A percentile compares a stretch with the other conserved stretches of the same genome.
Evolutionary conservation across 2,888 invertebrate species (phyloP).

Genomic region (Drosophila cognata): DNA sequence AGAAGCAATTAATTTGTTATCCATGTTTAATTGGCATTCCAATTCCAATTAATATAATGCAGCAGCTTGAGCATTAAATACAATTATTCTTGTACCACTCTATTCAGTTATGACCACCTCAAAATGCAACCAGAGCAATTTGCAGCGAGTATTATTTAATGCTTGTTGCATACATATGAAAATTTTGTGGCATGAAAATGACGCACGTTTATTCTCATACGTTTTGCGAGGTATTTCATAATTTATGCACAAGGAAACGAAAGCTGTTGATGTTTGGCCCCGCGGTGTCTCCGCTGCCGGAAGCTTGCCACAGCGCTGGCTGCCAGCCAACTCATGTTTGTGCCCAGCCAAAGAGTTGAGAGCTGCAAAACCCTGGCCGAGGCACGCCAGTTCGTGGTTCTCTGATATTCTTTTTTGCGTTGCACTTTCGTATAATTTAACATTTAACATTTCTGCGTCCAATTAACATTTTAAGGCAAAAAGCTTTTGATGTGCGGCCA

Average conservation of each 20-base stretch:
- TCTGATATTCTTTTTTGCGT: slow-evolving; percentile 32
- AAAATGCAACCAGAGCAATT: slow-evolving; percentile 20
- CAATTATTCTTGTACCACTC: background rate
- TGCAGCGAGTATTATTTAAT: slow-evolving; percentile 30
- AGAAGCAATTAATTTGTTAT: slow-evolving; percentile 37
- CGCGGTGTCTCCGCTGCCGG: slow-evolving; percentile 19
- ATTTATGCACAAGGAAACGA: slow-evolving; percentile 66
- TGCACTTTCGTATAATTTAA: slow-evolving; percentile 54
- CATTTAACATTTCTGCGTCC: slow-evolving; percentile 65
- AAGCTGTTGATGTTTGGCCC: slow-evolving; percentile 44
- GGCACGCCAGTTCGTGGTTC: slow-evolving; percentile 20
- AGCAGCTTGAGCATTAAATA: background rate
- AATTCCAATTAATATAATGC: slow-evolving; percentile 12
- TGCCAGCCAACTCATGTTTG: slow-evolving; percentile 53
- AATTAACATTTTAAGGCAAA: slow-evolving; percentile 70
- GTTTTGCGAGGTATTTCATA: slow-evolving; percentile 60
- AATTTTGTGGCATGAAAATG: slow-evolving; percentile 34
- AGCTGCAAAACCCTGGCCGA: slow-evolving; percentile 7
- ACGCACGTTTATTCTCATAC: slow-evolving; percentile 50
- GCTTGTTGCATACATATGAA: slow-evolving; percentile 5
- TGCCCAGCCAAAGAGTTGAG: background rate
- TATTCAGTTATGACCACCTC: background rate
- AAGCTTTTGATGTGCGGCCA: slow-evolving; percentile 35
- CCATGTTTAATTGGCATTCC: slow-evolving; percentile 28
- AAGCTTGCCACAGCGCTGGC: slow-evolving; percentile 30